These are phyloP conservation scores for Endotricha flammealis DNA, from an alignment of 2,888 invertebrate genomes.

Conservation along the genomic window DNA sequence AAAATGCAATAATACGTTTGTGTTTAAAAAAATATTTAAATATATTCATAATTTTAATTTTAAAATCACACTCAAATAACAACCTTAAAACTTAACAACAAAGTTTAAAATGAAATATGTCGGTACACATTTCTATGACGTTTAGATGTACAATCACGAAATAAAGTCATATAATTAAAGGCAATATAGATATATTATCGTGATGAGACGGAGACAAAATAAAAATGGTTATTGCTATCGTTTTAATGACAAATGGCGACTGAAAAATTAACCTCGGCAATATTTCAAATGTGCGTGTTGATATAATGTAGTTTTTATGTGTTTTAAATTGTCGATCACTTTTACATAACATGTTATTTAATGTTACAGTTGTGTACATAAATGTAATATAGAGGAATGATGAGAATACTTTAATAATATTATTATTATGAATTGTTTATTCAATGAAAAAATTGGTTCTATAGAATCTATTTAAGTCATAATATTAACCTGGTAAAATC, in stretches of 20 bases:
- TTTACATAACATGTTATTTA: too few species aligned
- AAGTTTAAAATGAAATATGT: conserved; percentile 6
- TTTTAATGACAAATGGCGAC: conserved; percentile 36
- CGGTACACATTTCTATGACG: conserved; percentile 10
- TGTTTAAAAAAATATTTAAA: conserved; percentile 9
- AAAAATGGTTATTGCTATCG: conserved; percentile 38
- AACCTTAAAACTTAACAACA: conserved; percentile 1
- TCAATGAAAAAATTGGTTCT: too few species aligned
- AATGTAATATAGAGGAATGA: too few species aligned
- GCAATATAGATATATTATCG: conserved; percentile 48
- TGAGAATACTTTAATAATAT: too few species aligned
- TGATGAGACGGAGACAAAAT: conserved; percentile 38
- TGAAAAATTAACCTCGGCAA: conserved; percentile 23
- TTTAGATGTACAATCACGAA: conserved; percentile 18
- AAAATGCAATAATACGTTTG: conserved; percentile 39
- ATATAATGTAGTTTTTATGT: too few species aligned
- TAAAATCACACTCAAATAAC: conserved; percentile 12
- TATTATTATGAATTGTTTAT: too few species aligned
- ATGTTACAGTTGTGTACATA: too few species aligned
- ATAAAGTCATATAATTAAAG: conserved; percentile 52
- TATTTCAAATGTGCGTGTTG: conserved; percentile 19
- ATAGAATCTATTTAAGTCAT: too few species aligned
- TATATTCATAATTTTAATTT: conserved; percentile 9
- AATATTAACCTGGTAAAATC: too few species aligned
- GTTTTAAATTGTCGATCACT: too few species aligned